Evolutionary conservation across 1,140 invertebrate genomes (phyloP).

Genomic region (Leguminivora glycinivorella): DNA sequence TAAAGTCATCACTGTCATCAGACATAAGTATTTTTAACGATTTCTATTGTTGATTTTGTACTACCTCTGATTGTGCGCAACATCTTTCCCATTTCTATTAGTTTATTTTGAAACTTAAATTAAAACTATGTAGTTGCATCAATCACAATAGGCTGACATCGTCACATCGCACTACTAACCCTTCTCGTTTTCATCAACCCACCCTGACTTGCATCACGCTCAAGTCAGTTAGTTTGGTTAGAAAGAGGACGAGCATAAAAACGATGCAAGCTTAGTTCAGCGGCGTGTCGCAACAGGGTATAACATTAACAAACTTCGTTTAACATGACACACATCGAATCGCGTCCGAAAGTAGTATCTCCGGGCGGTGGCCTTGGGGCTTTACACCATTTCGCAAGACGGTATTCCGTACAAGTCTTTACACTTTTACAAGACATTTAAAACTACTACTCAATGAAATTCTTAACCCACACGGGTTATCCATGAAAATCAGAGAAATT

Average conservation of each 20-base stretch:
- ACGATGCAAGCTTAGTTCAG: not conserved
- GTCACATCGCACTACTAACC: too few relatives aligned
- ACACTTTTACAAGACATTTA: constrained; percentile 17
- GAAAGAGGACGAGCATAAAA: not conserved
- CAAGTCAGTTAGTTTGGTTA: not conserved
- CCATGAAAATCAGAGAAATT: too few relatives aligned
- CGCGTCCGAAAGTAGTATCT: constrained; percentile 21
- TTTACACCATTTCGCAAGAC: not conserved
- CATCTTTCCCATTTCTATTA: too few relatives aligned
- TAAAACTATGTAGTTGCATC: too few relatives aligned
- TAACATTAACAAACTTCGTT: constrained; percentile 22
- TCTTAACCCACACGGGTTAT: too few relatives aligned
- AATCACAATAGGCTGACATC: too few relatives aligned
- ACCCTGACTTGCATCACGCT: not conserved
- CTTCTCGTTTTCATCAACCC: too few relatives aligned
- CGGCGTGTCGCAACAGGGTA: constrained; percentile 8
- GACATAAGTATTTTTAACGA: too few relatives aligned
- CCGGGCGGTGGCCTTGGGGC: constrained; percentile 19
- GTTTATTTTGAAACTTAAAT: too few relatives aligned
- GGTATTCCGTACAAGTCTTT: not conserved
- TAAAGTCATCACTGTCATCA: too few relatives aligned
- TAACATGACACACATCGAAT: constrained; percentile 23
- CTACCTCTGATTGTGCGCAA: too few relatives aligned
- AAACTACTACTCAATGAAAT: not conserved
- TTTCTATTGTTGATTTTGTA: too few relatives aligned